A percentile compares a stretch with the other conserved stretches of the same genome.
Evolutionary conservation across 2,888 invertebrate species (phyloP).

Genomic region (Acrobasis suavella): DNA sequence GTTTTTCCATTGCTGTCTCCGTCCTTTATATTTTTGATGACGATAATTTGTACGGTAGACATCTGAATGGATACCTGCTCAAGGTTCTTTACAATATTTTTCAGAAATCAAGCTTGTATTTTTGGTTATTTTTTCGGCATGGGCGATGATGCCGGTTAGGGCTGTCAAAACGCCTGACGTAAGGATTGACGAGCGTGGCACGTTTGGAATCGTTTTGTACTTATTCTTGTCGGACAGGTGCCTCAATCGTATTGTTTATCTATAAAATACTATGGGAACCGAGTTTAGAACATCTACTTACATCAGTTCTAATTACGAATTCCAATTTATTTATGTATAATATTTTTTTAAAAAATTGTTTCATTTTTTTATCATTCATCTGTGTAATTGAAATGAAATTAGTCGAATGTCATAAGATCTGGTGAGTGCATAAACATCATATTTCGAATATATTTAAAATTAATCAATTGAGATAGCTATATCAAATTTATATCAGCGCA

Average conservation of each 20-base stretch:
- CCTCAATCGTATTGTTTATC: slow-evolving; percentile 65
- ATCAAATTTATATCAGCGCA: no score
- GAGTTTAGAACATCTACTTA: slow-evolving; percentile 10
- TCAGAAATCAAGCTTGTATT: slow-evolving; percentile 38
- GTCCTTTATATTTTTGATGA: slow-evolving; percentile 1
- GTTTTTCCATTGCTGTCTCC: not conserved
- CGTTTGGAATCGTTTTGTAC: slow-evolving; percentile 62
- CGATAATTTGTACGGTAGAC: slow-evolving; percentile 27
- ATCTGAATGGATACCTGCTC: slow-evolving; percentile 30
- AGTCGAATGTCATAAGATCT: no score
- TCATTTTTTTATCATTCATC: no score
- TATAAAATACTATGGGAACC: slow-evolving; percentile 28
- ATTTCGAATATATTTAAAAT: no score
- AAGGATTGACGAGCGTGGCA: slow-evolving; percentile 76
- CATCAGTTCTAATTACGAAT: not conserved
- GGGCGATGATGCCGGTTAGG: slow-evolving; percentile 75
- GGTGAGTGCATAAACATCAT: no score
- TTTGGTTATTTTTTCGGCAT: slow-evolving; percentile 57
- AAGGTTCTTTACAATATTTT: slow-evolving; percentile 38
- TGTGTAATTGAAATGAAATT: no score
- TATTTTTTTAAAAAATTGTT: no score
- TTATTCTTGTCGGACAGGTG: slow-evolving; percentile 65
- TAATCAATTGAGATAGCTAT: no score
- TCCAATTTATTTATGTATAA: no score
- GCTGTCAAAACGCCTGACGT: slow-evolving; percentile 79